These are phyloP conservation scores for Platyscapa corneri DNA, from an alignment of 1,140 invertebrate genomes.

Conservation along the genomic window DNA sequence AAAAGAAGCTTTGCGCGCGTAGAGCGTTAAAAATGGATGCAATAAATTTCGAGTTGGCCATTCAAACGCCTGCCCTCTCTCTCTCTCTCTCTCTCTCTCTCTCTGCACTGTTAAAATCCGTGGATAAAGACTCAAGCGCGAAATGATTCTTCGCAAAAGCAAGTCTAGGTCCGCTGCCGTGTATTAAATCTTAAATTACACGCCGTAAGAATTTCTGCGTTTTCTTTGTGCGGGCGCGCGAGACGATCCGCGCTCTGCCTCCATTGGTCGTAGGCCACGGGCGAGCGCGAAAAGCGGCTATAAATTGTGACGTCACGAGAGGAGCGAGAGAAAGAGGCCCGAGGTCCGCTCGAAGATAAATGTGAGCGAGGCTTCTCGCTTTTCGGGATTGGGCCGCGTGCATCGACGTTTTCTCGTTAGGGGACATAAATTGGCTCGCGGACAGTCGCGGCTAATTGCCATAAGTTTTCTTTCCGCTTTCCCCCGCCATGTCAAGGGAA, in stretches of 20 bases:
- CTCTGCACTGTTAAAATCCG: no score
- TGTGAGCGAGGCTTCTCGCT: constrained; percentile 19
- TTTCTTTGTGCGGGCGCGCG: constrained; percentile 25
- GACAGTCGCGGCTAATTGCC: constrained; percentile 41
- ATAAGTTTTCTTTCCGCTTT: neutral
- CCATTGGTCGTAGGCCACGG: neutral
- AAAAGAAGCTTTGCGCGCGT: neutral
- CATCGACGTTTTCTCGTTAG: constrained; percentile 32
- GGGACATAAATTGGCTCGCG: constrained; percentile 41
- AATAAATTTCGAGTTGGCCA: neutral
- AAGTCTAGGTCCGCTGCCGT: neutral
- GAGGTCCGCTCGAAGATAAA: neutral
- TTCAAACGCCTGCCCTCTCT: neutral
- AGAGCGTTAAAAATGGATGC: neutral
- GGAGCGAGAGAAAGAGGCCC: neutral
- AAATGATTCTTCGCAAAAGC: neutral
- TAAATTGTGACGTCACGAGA: constrained; percentile 51
- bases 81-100: neutral
- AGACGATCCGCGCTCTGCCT: neutral
- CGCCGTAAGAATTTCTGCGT: constrained; percentile 40
- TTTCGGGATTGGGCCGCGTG: constrained; percentile 31
- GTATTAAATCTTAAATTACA: constrained; percentile 42
- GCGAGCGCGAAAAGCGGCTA: constrained; percentile 26
- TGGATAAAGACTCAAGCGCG: no score
- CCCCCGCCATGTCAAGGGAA: neutral